These are phyloP conservation scores for Gymnobelideus leadbeateri DNA, from an alignment of 2,113 vertebrate species.

Conservation along the genomic window DNA sequence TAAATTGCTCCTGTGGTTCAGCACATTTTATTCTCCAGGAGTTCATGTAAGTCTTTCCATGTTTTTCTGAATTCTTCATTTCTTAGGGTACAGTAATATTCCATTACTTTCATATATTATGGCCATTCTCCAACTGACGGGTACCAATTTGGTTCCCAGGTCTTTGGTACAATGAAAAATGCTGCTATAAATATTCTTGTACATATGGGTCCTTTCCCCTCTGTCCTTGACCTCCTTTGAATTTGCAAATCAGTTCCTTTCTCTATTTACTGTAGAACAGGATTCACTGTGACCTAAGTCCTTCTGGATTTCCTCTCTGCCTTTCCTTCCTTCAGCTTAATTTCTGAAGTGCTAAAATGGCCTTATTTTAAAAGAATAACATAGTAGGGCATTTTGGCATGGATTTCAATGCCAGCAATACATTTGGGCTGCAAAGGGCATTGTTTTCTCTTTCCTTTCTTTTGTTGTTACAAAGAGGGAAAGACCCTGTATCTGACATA, in stretches of 20 bases:
- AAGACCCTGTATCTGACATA: neutral
- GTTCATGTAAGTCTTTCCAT: neutral
- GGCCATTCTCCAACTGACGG: neutral
- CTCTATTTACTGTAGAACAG: neutral
- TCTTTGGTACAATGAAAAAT: neutral
- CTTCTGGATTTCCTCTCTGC: neutral
- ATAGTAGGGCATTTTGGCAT: neutral
- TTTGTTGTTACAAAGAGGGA: neutral
- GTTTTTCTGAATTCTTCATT: neutral
- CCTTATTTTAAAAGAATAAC: neutral
- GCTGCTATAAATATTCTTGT: neutral
- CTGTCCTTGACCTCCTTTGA: neutral
- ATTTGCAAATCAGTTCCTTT: neutral
- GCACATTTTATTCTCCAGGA: neutral
- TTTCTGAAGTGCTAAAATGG: neutral
- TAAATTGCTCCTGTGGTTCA: neutral
- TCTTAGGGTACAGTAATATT: neutral
- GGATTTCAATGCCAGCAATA: too few relatives aligned
- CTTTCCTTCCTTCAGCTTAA: neutral
- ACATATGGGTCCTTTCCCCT: neutral
- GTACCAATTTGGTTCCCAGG: neutral
- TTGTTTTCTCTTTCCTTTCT: neutral
- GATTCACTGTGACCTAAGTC: neutral
- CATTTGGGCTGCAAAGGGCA: neutral
- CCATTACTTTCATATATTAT: neutral